Evolutionary conservation across 2,113 vertebrate species (phyloP), one percentile per base, ranked within the genome.

Genomic region (Phylloscopus whistleri): DNA sequence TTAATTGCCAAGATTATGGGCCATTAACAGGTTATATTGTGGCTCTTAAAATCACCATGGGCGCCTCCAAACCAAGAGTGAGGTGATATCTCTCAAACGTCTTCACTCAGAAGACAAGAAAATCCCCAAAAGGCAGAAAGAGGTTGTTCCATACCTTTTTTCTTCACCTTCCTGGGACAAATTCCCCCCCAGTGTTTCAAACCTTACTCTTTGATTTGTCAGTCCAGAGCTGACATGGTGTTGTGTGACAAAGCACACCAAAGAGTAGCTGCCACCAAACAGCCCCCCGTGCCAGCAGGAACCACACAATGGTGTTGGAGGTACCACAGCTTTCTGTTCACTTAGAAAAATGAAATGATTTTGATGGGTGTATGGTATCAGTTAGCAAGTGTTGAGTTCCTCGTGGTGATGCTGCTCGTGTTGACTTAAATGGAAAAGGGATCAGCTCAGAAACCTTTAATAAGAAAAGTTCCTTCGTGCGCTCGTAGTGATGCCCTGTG

Each of bases 361-460:
- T 60, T 74, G 77, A 87, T 67, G 90, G 74, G 82, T 76, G 67
- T 35, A 91, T 95, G 72, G 87, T 95, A 94, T 92, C 89, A 74
- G 89, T 96, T 96, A 96, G 91, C 89, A 79, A 94, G 91, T 74
- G 78, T 53, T 96, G 95, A 94, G 78, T 77, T 93, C 89, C 91
- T 93, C 77, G 60, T 84, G 81, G 76, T 93, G 84, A 76, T 95
- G 49, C n/a, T 87, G 77, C 69, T 95, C 78, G 58, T 86, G 60
- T 93, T 51, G 93, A 66, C 87, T 94, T 95, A 93, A 94, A 94
- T 87, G 87, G 93, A 93, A 96, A 95, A 96, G 0, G 64, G 59
- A 84, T 86, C 87, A 90, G 51, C 87, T 95, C 87, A 95, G 86
- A 95, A 92, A 91, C 58, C 55, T 94, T 92, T 93, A 94, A 94